Conservation (phyloP, 2,888 invertebrate species). For the Rosalia funebris region DNA sequence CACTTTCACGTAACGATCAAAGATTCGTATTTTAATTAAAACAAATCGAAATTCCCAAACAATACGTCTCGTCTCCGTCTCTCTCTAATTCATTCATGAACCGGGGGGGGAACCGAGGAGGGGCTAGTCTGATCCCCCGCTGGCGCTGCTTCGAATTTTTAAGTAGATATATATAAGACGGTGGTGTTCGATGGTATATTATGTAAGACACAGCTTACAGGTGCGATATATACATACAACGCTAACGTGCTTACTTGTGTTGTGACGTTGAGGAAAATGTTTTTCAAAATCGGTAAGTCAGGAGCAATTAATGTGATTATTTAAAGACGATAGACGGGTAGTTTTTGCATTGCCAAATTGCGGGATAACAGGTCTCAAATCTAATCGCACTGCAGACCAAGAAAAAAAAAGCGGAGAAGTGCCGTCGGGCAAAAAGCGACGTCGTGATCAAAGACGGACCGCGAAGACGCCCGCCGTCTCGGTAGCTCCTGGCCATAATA, state of each 20-base stretch:
- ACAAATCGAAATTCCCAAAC: constrained; percentile 16
- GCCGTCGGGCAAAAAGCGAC: too few relatives aligned
- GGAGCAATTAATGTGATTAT: too few relatives aligned
- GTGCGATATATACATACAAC: background rate
- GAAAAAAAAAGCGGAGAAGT: too few relatives aligned
- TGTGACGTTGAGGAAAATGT: background rate
- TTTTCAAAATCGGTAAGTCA: constrained; percentile 4
- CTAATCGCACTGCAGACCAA: too few relatives aligned
- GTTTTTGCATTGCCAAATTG: too few relatives aligned
- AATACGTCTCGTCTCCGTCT: constrained; percentile 16
- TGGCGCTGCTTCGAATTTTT: background rate
- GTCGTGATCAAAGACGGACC: too few relatives aligned
- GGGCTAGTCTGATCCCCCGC: background rate
- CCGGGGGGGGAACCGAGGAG: background rate
- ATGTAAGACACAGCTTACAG: constrained; percentile 11
- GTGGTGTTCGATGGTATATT: constrained; percentile 11
- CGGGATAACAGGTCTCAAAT: too few relatives aligned
- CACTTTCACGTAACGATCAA: constrained; percentile 35
- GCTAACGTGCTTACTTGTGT: background rate
- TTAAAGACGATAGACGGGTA: too few relatives aligned
- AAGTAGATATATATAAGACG: constrained; percentile 24
- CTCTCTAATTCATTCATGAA: constrained; percentile 22
- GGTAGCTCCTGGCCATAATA: too few relatives aligned
- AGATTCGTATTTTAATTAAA: constrained; percentile 23
- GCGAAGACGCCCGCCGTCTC: too few relatives aligned